These are phyloP conservation scores for Bombus confusus DNA, from an alignment of 1,140 invertebrate genomes.

Conservation along the genomic window DNA sequence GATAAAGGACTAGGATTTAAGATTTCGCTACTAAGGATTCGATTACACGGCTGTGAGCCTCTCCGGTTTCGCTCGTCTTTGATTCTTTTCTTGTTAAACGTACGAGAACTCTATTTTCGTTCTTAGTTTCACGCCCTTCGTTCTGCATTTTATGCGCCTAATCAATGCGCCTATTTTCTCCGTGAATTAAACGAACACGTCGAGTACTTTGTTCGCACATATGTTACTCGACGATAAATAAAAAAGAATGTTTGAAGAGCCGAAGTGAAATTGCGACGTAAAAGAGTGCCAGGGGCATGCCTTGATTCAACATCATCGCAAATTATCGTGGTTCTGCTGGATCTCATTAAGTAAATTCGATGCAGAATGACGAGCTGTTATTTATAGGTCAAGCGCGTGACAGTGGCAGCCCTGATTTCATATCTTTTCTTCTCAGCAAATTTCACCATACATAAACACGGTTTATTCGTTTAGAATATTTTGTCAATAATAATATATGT, in stretches of 20 bases:
- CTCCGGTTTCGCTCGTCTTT: conserved; percentile 50
- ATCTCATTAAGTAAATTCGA: conserved; percentile 32
- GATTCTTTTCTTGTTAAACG: conserved; percentile 29
- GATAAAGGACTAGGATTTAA: conserved; percentile 39
- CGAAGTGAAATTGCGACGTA: too few relatives aligned
- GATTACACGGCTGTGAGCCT: conserved; percentile 38
- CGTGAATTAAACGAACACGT: neutral
- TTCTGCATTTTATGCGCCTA: conserved; percentile 8
- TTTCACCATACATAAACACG: neutral
- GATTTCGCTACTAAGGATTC: conserved; percentile 44
- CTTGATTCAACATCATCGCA: conserved; percentile 3
- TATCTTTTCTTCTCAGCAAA: neutral
- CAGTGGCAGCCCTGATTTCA: neutral
- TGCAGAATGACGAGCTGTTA: conserved; percentile 17
- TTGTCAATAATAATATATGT: neutral
- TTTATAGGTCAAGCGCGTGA: conserved; percentile 15
- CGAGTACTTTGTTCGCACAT: neutral
- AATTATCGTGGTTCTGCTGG: conserved; percentile 20
- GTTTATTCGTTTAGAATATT: neutral
- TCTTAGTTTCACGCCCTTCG: neutral
- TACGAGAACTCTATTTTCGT: conserved; percentile 21
- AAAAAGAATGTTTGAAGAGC: neutral
- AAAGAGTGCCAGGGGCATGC: neutral
- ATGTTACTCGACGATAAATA: neutral
- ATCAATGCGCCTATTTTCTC: neutral